Conservation (phyloP, 2,797 vertebrate species). For the Eupleurogrammus muticus region DNA sequence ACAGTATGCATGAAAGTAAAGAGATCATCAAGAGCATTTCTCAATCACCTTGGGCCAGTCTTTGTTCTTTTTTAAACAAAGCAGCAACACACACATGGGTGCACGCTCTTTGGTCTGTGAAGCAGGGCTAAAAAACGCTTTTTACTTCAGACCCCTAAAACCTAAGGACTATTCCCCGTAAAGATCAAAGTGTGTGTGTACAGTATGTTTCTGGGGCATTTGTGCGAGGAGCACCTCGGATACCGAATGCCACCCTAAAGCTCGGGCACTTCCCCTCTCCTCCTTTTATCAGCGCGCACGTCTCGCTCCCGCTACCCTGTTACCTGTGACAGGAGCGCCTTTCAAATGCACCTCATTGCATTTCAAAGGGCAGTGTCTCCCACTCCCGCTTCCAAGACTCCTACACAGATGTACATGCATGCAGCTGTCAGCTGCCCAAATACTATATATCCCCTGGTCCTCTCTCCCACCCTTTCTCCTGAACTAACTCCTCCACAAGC, state of each 20-base stretch:
- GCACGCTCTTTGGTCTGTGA: conserved; percentile 67
- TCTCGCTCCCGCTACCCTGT: conserved; percentile 73
- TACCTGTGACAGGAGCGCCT: conserved; percentile 87
- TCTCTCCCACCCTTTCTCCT: conserved; percentile 72
- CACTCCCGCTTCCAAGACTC: conserved; percentile 78
- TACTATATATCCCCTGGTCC: conserved; percentile 77
- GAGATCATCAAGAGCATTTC: conserved; percentile 69
- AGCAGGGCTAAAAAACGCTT: conserved; percentile 52
- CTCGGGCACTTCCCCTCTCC: conserved; percentile 70
- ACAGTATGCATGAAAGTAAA: conserved; percentile 75
- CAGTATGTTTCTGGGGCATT: conserved; percentile 73
- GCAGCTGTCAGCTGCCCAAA: conserved; percentile 85
- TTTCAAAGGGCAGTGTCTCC: conserved; percentile 85
- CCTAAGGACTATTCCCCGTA: conserved; percentile 69
- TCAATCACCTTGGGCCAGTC: conserved; percentile 72
- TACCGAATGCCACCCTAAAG: conserved; percentile 76
- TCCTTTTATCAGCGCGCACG: conserved; percentile 80
- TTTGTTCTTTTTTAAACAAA: conserved; percentile 77
- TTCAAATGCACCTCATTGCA: conserved; percentile 87
- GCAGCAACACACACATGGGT: conserved; percentile 33
- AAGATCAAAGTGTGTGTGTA: conserved; percentile 78
- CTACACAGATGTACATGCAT: conserved; percentile 72
- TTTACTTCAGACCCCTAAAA: conserved; percentile 74
- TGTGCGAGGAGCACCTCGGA: conserved; percentile 81
- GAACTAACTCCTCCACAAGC: conserved; percentile 79